These are phyloP conservation scores for Malthinus seriepunctatus DNA, from an alignment of 2,888 invertebrate genomes.

Conservation along the genomic window DNA sequence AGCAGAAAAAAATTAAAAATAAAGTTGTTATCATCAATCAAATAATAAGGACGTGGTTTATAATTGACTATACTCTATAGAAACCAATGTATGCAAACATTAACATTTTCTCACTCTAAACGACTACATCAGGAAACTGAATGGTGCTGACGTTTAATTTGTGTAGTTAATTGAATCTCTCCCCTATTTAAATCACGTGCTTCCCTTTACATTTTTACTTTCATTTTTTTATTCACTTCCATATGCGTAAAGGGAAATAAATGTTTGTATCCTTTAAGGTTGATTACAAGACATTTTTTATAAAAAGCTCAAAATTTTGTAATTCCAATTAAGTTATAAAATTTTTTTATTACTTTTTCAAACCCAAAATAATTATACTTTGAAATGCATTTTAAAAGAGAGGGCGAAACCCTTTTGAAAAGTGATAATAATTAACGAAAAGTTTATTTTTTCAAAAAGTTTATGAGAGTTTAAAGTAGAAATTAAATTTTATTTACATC, in stretches of 20 bases:
- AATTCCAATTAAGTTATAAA: too few relatives aligned
- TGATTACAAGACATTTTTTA: slow-evolving; percentile 9
- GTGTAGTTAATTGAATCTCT: slow-evolving; percentile 51
- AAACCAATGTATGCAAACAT: slow-evolving; percentile 33
- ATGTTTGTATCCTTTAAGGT: slow-evolving; percentile 3
- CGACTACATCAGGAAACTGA: slow-evolving; percentile 46
- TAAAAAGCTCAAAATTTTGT: too few relatives aligned
- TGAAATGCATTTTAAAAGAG: neutral
- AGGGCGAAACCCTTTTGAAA: slow-evolving; percentile 30
- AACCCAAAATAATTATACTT: too few relatives aligned
- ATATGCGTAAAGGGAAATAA: too few relatives aligned
- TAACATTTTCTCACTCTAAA: slow-evolving; percentile 34
- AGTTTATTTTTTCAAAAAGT: slow-evolving; percentile 13
- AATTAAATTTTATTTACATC: slow-evolving; percentile 12
- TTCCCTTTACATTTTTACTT: slow-evolving; percentile 50
- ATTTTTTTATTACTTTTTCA: too few relatives aligned
- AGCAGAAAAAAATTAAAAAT: neutral
- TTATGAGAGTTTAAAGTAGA: slow-evolving; percentile 3
- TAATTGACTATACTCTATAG: slow-evolving; percentile 30
- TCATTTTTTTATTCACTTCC: slow-evolving; percentile 39
- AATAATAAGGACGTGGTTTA: slow-evolving; percentile 28
- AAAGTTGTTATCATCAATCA: slow-evolving; percentile 32
- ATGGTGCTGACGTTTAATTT: slow-evolving; percentile 52
- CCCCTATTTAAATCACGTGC: slow-evolving; percentile 48
- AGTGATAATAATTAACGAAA: slow-evolving; percentile 25